These are phyloP conservation scores for Phalera bucephala DNA, from an alignment of 2,888 invertebrate species.

Conservation along the genomic window DNA sequence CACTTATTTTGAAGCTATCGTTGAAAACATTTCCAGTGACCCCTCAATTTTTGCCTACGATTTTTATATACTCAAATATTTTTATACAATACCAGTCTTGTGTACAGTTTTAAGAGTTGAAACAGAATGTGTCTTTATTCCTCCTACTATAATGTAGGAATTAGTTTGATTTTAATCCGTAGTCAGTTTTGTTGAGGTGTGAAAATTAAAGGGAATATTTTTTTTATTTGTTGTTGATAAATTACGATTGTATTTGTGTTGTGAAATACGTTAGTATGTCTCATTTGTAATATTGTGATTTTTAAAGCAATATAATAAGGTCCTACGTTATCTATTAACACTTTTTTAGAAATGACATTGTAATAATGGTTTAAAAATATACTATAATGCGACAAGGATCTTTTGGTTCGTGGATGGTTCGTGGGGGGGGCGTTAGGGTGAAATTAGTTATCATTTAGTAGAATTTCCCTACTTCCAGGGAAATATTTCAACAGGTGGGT, in stretches of 20 bases:
- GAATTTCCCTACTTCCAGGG: too few relatives aligned
- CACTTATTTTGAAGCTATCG: constrained; percentile 12
- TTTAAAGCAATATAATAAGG: too few relatives aligned
- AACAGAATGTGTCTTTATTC: too few relatives aligned
- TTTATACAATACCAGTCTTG: constrained; percentile 37
- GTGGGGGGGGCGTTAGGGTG: constrained; percentile 2
- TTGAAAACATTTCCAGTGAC: constrained; percentile 30
- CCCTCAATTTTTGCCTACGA: constrained; percentile 34
- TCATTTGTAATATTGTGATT: too few relatives aligned
- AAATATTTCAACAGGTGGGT: too few relatives aligned
- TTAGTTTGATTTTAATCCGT: constrained; percentile 4
- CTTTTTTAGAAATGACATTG: too few relatives aligned
- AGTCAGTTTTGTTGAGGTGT: constrained; percentile 19
- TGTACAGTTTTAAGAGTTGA: constrained; percentile 25
- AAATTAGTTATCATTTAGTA: too few relatives aligned
- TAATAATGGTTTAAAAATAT: too few relatives aligned
- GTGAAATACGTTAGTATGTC: constrained; percentile 27
- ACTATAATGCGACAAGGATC: neutral
- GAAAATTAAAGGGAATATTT: constrained; percentile 21
- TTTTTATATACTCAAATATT: constrained; percentile 44
- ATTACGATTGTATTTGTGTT: constrained; percentile 32
- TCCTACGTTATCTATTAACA: too few relatives aligned
- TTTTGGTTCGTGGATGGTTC: too few relatives aligned
- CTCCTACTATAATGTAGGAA: constrained; percentile 2
- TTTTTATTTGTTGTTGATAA: constrained; percentile 32